Evolutionary conservation across 2,113 vertebrate species (phyloP), one percentile per base, ranked within the genome.

Genomic region (Triplophysa rosa): DNA sequence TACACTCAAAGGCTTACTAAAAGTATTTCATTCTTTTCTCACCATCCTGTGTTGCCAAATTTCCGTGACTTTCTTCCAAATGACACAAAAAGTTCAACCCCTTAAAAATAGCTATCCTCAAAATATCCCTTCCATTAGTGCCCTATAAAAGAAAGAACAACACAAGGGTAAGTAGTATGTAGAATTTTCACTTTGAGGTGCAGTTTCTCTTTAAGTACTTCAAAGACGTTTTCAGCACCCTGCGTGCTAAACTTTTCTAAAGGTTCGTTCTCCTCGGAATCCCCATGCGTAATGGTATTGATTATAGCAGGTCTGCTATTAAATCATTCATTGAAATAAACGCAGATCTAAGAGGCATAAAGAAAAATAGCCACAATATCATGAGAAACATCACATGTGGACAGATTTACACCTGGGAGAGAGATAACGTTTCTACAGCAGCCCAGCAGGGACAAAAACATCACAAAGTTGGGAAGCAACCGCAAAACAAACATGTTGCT

Each of bases 321-420:
- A 62, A 79, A 49, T 69, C 13, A 58, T 67, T 49, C 0, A 56
- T 5, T n/a, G 29, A 72, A 40, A n/a, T 19, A 58, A 40, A 72
- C 19, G 29, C 29, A 37, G 52, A 33, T 58, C 19, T n/a, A 58
- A 58, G 19, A 58, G 54, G 0, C 14, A 5, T 17, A 6, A 19
- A n/a, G 54, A n/a, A 7, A 21, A 58, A 9, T 0, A 2, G 26
- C 26, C 1, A 29, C 26, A 29, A 29, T 58, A 52, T 52, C 13
- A 52, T 1, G 16, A 17, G 16, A 5, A 52, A 16, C 14, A 14
- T 14, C 13, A 52, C 13, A 16, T 4, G 13, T 52, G 45, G 45
- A 49, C 14, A 52, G 49, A 14, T 17, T 16, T 52, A 16, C 49
- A 52, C 13, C 16, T 52, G 16, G 49, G 13, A 52, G 49, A 16